Evolutionary conservation across 1,140 invertebrate species (phyloP).

Genomic region (Eumaeus atala): DNA sequence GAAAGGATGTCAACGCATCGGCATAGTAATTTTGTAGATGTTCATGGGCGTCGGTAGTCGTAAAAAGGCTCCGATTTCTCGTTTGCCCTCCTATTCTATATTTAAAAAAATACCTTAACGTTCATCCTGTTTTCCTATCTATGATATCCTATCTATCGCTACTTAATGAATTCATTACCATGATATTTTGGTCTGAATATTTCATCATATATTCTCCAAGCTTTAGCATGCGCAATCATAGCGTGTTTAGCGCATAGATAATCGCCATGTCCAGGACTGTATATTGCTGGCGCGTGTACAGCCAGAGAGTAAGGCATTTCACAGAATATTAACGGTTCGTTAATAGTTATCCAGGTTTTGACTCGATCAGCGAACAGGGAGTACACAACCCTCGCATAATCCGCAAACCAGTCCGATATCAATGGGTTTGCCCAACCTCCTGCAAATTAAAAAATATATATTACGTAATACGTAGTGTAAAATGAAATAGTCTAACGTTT

Average conservation of each 20-base stretch:
- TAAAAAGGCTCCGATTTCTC: too few species aligned
- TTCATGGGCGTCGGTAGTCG: too few species aligned
- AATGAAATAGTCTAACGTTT: background rate
- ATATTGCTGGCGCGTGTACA: constrained; percentile 42
- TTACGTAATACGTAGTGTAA: background rate
- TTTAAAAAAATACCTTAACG: background rate
- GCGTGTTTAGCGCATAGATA: constrained; percentile 53
- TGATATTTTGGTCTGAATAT: constrained; percentile 27
- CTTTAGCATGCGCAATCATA: constrained; percentile 74
- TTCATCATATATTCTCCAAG: constrained; percentile 74
- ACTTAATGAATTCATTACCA: background rate
- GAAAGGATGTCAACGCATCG: too few species aligned
- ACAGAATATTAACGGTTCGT: constrained; percentile 77
- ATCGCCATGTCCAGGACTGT: constrained; percentile 18
- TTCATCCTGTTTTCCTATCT: background rate
- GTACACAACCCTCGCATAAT: constrained; percentile 76
- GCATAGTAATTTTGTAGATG: too few species aligned
- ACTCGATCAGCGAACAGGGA: constrained; percentile 76
- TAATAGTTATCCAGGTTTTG: constrained; percentile 79
- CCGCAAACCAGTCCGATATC: constrained; percentile 75
- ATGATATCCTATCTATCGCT: background rate
- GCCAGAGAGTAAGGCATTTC: constrained; percentile 23
- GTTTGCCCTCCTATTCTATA: too few species aligned
- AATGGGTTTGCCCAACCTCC: constrained; percentile 74
- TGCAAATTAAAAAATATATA: constrained; percentile 21